Percentiles rank a stretch among this genome's conserved stretches.
Conservation (phyloP, 2,797 vertebrate genomes). For the Thunnus albacares region DNA sequence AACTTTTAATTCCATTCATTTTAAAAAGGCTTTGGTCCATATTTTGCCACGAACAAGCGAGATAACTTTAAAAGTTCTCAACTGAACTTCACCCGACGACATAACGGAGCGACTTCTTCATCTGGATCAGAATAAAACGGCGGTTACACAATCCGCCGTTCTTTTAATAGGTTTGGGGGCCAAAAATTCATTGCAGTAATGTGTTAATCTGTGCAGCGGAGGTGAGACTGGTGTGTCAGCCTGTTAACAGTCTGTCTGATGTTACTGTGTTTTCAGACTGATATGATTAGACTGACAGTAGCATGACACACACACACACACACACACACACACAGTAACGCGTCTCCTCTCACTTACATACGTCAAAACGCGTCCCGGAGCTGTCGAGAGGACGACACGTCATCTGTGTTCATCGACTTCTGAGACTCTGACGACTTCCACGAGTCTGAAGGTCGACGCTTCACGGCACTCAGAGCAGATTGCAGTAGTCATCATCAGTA, state of each 20-base stretch:
- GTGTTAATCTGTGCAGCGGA: conserved; percentile 57
- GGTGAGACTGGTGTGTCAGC: conserved; percentile 39
- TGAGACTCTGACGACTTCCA: conserved; percentile 31
- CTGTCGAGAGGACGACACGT: neutral
- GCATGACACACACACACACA: too few relatives aligned
- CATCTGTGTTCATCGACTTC: conserved; percentile 4
- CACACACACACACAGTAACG: neutral
- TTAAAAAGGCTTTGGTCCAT: neutral
- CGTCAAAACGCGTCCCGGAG: neutral
- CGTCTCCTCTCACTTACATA: neutral
- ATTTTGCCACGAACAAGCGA: neutral
- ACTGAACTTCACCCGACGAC: neutral
- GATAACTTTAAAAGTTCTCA: neutral
- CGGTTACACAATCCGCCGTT: conserved; percentile 49
- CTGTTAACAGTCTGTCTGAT: conserved; percentile 33
- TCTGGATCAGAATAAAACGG: conserved; percentile 7
- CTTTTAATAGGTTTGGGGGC: conserved; percentile 50
- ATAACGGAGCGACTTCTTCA: conserved; percentile 2
- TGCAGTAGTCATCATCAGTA: conserved; percentile 22
- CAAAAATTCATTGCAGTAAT: conserved; percentile 59
- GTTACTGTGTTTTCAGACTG: conserved; percentile 24
- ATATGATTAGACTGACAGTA: conserved; percentile 24
- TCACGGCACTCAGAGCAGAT: conserved; percentile 15
- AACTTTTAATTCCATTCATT: neutral
- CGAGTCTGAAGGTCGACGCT: conserved; percentile 21